Evolutionary conservation across 2,888 invertebrate species (phyloP).

Genomic region (Helleia helle): DNA sequence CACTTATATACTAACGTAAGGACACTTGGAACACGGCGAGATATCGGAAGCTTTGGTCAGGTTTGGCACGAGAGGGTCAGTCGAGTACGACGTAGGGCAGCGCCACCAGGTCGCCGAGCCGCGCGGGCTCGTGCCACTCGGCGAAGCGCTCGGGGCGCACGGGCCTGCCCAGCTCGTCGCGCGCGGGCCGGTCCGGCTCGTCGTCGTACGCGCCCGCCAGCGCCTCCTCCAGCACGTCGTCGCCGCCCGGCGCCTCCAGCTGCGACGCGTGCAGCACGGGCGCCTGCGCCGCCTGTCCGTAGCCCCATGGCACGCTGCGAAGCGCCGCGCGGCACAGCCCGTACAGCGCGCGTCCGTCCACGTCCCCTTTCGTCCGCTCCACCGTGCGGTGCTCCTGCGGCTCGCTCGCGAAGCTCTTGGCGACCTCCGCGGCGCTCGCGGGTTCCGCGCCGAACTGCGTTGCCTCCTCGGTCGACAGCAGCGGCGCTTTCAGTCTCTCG

Average conservation of each 20-base stretch:
- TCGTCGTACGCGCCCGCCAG: conserved; percentile 16
- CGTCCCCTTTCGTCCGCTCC: conserved; percentile 51
- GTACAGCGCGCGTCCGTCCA: conserved; percentile 40
- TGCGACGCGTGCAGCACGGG: conserved; percentile 29
- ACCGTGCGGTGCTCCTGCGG: conserved; percentile 52
- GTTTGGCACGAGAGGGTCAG: conserved; percentile 60
- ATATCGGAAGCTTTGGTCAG: conserved; percentile 32
- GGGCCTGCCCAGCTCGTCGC: conserved; percentile 43
- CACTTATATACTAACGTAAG: conserved; percentile 50
- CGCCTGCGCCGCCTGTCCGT: conserved; percentile 35
- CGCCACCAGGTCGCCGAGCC: conserved; percentile 89
- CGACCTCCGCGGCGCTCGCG: conserved; percentile 14
- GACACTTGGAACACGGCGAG: conserved; percentile 53
- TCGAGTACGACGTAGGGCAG: conserved; percentile 98
- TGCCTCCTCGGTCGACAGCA: conserved; percentile 38
- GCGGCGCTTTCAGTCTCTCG: conserved; percentile 50
- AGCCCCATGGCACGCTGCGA: conserved; percentile 34
- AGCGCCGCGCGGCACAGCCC: conserved; percentile 29
- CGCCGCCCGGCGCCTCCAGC: conserved; percentile 23
- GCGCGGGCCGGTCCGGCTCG: too few species aligned
- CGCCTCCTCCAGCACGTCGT: conserved; percentile 23
- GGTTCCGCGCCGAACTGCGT: conserved; percentile 26
- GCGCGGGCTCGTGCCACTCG: conserved; percentile 93
- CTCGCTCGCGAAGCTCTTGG: conserved; percentile 30
- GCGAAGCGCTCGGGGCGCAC: conserved; percentile 75